phyloP scores from a whole-genome alignment of 1,140 invertebrate species.

The Belonocnema kinseyi region DNA sequence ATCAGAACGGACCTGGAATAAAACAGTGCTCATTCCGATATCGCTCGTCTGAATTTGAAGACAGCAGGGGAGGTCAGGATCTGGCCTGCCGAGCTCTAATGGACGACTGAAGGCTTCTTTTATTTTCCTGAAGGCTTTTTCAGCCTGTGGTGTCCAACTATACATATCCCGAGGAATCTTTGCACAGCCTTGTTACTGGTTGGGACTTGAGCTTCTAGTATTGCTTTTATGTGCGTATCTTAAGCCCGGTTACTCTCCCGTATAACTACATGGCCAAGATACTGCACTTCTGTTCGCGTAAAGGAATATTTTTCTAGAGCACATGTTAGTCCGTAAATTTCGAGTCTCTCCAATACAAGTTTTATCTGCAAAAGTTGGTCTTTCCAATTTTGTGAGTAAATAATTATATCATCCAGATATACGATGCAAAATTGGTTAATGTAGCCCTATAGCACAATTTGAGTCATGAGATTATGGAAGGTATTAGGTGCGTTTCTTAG shows the following conservation, averaged over 20 bases:
- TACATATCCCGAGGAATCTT: slow-evolving; percentile 45
- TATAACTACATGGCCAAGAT: slow-evolving; percentile 27
- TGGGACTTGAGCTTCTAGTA: neutral
- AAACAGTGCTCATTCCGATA: neutral
- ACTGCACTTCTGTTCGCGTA: neutral
- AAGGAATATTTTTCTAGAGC: slow-evolving; percentile 33
- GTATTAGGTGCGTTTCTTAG: too few species aligned
- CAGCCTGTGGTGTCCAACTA: slow-evolving; percentile 16
- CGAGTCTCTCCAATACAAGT: slow-evolving; percentile 34
- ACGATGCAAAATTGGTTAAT: slow-evolving; percentile 10
- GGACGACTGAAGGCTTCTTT: neutral
- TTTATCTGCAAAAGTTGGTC: slow-evolving; percentile 32
- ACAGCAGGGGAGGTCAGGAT: neutral
- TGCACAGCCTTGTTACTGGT: slow-evolving; percentile 33
- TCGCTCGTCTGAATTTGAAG: neutral
- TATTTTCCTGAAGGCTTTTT: neutral
- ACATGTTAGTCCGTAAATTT: slow-evolving; percentile 13
- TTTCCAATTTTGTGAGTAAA: slow-evolving; percentile 30
- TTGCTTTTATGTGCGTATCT: slow-evolving; percentile 8
- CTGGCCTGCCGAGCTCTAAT: neutral
- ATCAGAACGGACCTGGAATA: neutral
- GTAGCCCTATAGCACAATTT: neutral
- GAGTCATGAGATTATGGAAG: neutral
- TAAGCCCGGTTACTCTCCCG: slow-evolving; percentile 6
- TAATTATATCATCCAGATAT: slow-evolving; percentile 40